These are phyloP conservation scores for Dinocampus coccinellae DNA, from an alignment of 2,888 invertebrate species.

Conservation along the genomic window DNA sequence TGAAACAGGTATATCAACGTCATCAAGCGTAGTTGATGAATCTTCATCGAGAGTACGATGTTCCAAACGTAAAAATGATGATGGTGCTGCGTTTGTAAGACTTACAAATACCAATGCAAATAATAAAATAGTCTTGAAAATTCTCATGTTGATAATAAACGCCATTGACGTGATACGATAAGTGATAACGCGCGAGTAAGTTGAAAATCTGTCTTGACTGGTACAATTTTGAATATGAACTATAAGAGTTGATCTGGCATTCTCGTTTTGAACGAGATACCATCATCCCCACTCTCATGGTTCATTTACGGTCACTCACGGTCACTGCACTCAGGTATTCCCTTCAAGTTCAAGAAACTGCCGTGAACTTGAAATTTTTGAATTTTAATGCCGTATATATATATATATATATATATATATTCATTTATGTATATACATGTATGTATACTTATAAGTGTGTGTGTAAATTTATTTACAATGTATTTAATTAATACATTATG, in stretches of 20 bases:
- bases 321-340: slow-evolving; percentile 29
- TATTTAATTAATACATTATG: background rate
- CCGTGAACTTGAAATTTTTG: slow-evolving; percentile 40
- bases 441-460: background rate
- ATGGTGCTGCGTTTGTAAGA: slow-evolving; percentile 33
- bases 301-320: slow-evolving; percentile 27
- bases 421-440: background rate
- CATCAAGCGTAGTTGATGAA: background rate
- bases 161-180: slow-evolving; percentile 25
- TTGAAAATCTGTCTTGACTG: background rate
- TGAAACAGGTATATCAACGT: background rate
- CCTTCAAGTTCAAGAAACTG: slow-evolving; percentile 59
- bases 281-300: slow-evolving; percentile 14
- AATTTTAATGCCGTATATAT: background rate
- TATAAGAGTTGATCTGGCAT: slow-evolving; percentile 12
- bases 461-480: background rate
- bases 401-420: background rate
- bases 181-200: background rate
- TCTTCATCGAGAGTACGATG: slow-evolving; percentile 13
- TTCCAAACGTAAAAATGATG: slow-evolving; percentile 37
- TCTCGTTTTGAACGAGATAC: slow-evolving; percentile 1
- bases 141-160: slow-evolving; percentile 57
- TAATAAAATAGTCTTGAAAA: slow-evolving; percentile 53
- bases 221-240: slow-evolving; percentile 22
- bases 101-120: slow-evolving; percentile 31